Evolutionary conservation across 1,140 invertebrate species (phyloP).

Genomic region (Dendroctonus valens): DNA sequence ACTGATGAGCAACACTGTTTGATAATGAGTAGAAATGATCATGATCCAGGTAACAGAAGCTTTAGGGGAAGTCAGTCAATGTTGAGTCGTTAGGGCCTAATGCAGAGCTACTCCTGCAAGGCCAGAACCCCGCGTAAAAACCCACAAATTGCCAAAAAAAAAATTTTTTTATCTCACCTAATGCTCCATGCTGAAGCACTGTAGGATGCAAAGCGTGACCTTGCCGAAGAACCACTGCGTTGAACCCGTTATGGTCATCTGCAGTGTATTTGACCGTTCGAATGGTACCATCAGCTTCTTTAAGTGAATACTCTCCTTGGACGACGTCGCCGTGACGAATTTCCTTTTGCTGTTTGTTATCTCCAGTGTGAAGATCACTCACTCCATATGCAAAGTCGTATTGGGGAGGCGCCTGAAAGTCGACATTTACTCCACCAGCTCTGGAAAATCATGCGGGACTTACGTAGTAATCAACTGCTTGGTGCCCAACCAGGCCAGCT

Average conservation of each 20-base stretch:
- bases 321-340: constrained; percentile 65
- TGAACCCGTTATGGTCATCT: not conserved
- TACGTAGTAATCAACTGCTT: too few species aligned
- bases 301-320: constrained; percentile 61
- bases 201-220: not conserved
- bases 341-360: constrained; percentile 66
- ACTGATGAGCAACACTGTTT: too few species aligned
- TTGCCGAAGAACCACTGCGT: constrained; percentile 1
- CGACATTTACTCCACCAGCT: too few species aligned
- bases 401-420: not conserved
- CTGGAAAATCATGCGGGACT: too few species aligned
- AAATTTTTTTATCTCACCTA: not conserved
- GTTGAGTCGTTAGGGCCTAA: too few species aligned
- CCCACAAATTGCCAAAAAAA: too few species aligned
- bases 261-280: constrained; percentile 56
- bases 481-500: too few species aligned
- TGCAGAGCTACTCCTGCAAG: too few species aligned
- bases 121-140: too few species aligned
- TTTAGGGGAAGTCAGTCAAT: too few species aligned
- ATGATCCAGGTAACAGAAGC: too few species aligned
- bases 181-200: not conserved
- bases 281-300: constrained; percentile 64
- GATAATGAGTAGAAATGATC: too few species aligned
- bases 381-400: constrained; percentile 61
- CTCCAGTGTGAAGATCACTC: constrained; percentile 63